phyloP scores from a whole-genome alignment of 2,888 invertebrate genomes.

The Ferrisia virgata region DNA sequence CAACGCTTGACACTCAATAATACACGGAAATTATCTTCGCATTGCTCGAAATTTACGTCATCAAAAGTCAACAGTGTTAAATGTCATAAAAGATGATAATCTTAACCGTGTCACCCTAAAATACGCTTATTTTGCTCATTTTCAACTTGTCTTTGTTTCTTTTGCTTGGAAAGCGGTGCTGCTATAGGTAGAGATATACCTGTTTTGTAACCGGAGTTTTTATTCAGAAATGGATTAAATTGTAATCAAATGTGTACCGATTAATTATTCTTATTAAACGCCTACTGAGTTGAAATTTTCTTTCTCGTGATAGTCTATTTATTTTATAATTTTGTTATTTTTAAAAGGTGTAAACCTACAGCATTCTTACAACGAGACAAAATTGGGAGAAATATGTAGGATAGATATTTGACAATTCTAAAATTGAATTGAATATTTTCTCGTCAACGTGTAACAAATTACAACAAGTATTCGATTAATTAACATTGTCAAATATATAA shows the following conservation, averaged over 20 bases:
- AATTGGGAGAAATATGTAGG: not conserved
- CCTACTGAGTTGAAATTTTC: too few relatives aligned
- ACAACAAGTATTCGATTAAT: not conserved
- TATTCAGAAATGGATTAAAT: not conserved
- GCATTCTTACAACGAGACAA: not conserved
- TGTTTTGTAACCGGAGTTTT: not conserved
- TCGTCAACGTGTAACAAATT: not conserved
- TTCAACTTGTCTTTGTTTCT: not conserved
- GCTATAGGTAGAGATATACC: too few relatives aligned
- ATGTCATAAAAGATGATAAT: constrained; percentile 3
- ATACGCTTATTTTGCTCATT: not conserved
- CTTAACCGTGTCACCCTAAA: not conserved
- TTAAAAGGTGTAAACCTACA: too few relatives aligned
- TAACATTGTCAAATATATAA: not conserved
- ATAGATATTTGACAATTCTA: not conserved
- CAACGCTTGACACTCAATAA: not conserved
- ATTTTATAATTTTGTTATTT: too few relatives aligned
- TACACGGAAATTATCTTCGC: not conserved
- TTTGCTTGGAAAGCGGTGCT: not conserved
- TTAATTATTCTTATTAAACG: not conserved
- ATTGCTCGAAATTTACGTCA: not conserved
- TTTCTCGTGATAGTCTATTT: too few relatives aligned
- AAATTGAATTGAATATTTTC: not conserved
- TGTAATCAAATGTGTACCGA: not conserved
- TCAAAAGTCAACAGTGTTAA: not conserved